phyloP scores from a whole-genome alignment of 2,113 vertebrate genomes.

The Lontra canadensis region DNA sequence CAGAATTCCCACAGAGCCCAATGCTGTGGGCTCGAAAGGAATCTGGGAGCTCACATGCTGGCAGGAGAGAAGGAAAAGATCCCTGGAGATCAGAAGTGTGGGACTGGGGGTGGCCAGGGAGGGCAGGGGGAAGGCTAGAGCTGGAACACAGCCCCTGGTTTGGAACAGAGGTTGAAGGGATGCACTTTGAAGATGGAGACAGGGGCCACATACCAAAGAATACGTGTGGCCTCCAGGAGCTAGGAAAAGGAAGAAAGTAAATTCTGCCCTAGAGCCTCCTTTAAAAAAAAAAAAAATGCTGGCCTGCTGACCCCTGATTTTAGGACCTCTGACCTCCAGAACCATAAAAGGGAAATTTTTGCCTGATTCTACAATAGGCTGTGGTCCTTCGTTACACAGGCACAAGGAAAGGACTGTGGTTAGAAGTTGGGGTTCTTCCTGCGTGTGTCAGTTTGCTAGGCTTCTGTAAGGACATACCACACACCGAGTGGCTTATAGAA shows the following conservation, averaged over 20 bases:
- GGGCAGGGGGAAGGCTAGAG: not conserved
- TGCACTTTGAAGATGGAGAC: not conserved
- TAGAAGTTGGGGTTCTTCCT: not conserved
- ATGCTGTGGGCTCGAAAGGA: not conserved
- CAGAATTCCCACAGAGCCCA: not conserved
- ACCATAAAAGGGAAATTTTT: not conserved
- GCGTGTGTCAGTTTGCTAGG: not conserved
- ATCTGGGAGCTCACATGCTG: not conserved
- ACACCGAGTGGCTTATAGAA: not conserved
- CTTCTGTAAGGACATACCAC: not conserved
- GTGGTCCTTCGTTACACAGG: not conserved
- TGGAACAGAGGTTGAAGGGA: not conserved
- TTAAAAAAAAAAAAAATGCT: not conserved
- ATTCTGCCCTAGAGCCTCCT: not conserved
- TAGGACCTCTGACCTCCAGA: not conserved
- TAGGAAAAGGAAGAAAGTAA: not conserved
- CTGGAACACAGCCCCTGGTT: not conserved
- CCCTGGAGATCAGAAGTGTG: not conserved
- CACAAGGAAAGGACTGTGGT: not conserved
- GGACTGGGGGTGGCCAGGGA: fast-evolving
- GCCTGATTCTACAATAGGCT: not conserved
- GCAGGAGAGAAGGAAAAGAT: not conserved
- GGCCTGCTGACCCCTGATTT: not conserved
- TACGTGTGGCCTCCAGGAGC: not conserved
- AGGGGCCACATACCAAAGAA: not conserved